A percentile compares a stretch with the other conserved stretches of the same genome.
phyloP scores from a whole-genome alignment of 2,797 vertebrate genomes.

The Lutjanus campechanus region DNA sequence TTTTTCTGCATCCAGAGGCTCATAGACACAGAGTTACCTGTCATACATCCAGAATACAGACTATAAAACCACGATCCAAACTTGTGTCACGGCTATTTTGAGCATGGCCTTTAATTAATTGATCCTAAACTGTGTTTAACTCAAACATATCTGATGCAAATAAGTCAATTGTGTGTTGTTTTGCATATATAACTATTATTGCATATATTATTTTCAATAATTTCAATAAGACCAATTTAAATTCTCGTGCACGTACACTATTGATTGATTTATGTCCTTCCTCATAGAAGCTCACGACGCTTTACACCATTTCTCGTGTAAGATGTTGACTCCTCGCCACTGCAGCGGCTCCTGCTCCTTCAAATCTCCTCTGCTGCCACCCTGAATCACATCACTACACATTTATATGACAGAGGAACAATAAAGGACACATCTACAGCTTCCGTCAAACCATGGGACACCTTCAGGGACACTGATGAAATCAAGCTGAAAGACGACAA shows the following conservation, averaged over 20 bases:
- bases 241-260: conserved; percentile 32
- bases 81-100: neutral
- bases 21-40: neutral
- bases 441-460: conserved; percentile 30
- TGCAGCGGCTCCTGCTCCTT: conserved; percentile 96
- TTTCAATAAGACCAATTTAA: neutral
- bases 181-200: neutral
- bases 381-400: conserved; percentile 74
- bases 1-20: neutral
- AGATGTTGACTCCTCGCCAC: conserved; percentile 97
- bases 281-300: conserved; percentile 95
- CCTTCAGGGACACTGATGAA: conserved; percentile 39
- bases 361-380: conserved; percentile 94
- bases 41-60: neutral
- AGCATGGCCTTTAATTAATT: conserved; percentile 20
- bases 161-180: neutral
- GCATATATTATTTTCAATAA: no score
- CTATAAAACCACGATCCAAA: neutral
- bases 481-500: conserved; percentile 32
- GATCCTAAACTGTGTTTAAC: neutral
- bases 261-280: conserved; percentile 80
- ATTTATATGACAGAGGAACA: neutral
- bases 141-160: neutral
- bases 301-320: conserved; percentile 97
- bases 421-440: conserved; percentile 22